Conservation (phyloP, 2,113 vertebrate species). For the Xenopus laevis region DNA sequence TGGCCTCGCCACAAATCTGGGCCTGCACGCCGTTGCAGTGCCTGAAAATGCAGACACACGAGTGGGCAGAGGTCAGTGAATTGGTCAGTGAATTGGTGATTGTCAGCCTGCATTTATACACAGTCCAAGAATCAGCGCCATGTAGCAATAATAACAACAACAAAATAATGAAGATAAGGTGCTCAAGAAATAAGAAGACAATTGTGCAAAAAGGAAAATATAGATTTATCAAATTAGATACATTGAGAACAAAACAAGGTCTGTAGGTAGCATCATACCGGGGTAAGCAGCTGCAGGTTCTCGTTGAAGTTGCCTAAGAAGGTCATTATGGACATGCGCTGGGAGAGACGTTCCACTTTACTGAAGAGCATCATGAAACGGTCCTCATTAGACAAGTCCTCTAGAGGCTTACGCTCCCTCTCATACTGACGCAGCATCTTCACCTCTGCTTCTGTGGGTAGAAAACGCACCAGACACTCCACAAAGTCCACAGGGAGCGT, state of each 20-base stretch:
- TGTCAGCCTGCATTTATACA: too few species aligned
- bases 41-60: too few species aligned
- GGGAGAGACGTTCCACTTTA: slow-evolving; percentile 89
- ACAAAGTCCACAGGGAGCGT: slow-evolving; percentile 88
- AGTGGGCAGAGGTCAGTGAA: too few species aligned
- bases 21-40: too few species aligned
- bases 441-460: slow-evolving; percentile 84
- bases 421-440: slow-evolving; percentile 88
- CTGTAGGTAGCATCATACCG: slow-evolving; percentile 64
- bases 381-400: slow-evolving; percentile 87
- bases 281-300: slow-evolving; percentile 84
- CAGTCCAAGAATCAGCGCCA: too few species aligned
- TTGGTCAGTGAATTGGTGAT: too few species aligned
- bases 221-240: too few species aligned
- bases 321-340: slow-evolving; percentile 92
- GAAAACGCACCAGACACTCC: slow-evolving; percentile 91
- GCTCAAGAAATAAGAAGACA: too few species aligned
- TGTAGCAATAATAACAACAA: too few species aligned
- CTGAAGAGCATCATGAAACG: slow-evolving; percentile 92
- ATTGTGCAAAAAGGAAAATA: too few species aligned
- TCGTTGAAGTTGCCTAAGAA: slow-evolving; percentile 90
- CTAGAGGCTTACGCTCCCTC: slow-evolving; percentile 81
- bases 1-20: too few species aligned
- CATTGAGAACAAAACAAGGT: not conserved
- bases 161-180: too few species aligned